Evolutionary conservation across 2,113 vertebrate species (phyloP), one percentile per base, ranked within the genome.

Genomic region (Psittacula cyanocephala): DNA sequence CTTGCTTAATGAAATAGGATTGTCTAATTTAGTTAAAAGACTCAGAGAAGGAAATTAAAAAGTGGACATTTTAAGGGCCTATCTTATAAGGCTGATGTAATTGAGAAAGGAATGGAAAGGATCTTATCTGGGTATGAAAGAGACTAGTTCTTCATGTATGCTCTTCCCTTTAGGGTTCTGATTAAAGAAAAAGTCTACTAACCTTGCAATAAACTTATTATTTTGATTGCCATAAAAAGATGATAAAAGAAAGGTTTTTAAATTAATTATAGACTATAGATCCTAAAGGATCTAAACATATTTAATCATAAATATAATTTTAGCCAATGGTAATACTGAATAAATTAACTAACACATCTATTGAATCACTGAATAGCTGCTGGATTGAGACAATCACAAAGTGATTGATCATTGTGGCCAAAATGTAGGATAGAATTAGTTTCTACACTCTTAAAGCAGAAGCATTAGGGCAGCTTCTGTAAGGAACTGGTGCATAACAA

Each of bases 1-100:
- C 78, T 43, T 89, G 41, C 12, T 53, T 91, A 93, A 93, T 72
- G 52, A 81, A 91, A 86, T 24, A 52, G 46, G 80, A 78, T 65
- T 81, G 83, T 65, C 69, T 93, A 89, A 88, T 93, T 91, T 88
- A 94, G 94, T 94, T 91, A 96, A 82, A 94, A 78, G 39, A 37
- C 24, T 59, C 41, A 41, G 72, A 90, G 75, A 71, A 78, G 64
- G 72, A 96, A 95, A 94, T 93, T 81, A 81, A 86, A 93, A 86
- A 84, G 67, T 84, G 62, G 43, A 49, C 49, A 72, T 81, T 94
- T 82, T 86, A 90, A 88, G 44, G 50, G n/a, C 22, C 83, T 91
- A 65, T 85, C 77, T 86, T 79, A 41, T 71, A 90, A 68, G 17
- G 23, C 12, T 1, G 0, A 68, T 86, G 86, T 79, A 95, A 95